Base-by-base conservation (phyloP, 1,140 invertebrate species). In the Monomorium pharaonis region DNA sequence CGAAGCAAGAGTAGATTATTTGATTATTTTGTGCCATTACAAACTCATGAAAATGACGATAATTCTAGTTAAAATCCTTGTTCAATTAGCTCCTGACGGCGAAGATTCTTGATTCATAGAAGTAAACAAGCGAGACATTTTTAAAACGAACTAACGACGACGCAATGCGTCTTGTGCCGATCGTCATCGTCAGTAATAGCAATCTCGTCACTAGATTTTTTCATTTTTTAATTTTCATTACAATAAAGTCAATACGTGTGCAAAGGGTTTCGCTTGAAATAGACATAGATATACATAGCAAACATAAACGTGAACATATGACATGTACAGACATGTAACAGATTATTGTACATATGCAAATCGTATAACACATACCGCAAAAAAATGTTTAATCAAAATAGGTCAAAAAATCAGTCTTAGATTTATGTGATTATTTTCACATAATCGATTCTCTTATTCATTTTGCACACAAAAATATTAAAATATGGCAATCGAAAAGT, bases 341-440 rank as follows among this genome's bases (percentile, higher is more conserved):
- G 37, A 60, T 42, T 51, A 62, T 69, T 58, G 12, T 56, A 18
- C 44, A 51, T 24, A 44, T 47, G 33, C 49, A 44, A 69, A 27
- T 60, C 54, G 47, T 49, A 78, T 44, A 49, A 58, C 37, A 33
- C 21, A 49, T 69, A 62, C n/a, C 65, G 12, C 47, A 85, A 69
- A 44, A 37, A 74, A 74, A 74, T 44, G 6, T 56, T 74, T 74
- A 37, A 74, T 74, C 70, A 74, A 42, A 42, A 24, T 58, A 37
- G 49, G 33, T 58, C 12, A 74, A 42, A 54, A 56, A 74, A 42
- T 18, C 56, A 74, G 24, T 10, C 12, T 21, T 54, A n/a, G 47
- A 42, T 72, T 33, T n/a, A 54, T 72, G 30, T 72, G 12, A 72
- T 74, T 74, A 56, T 58, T 74, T 70, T 74, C 7, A 24, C n/a